Evolutionary conservation across 1,140 invertebrate species (phyloP).

Genomic region (Aphis gossypii): DNA sequence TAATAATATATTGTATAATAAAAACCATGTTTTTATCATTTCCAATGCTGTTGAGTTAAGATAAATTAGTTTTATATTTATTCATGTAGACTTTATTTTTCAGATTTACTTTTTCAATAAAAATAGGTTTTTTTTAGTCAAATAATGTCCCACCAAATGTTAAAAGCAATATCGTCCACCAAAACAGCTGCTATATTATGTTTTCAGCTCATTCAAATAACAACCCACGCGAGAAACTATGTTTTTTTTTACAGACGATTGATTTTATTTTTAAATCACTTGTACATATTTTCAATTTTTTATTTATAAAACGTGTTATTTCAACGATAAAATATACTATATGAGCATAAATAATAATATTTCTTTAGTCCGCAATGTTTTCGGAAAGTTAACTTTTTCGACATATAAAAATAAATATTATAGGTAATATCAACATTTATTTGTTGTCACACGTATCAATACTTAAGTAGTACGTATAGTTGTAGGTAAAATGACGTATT

Average conservation of each 20-base stretch:
- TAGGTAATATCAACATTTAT: neutral
- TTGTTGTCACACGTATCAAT: neutral
- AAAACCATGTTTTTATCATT: neutral
- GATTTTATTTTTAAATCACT: slow-evolving; percentile 24
- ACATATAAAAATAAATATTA: neutral
- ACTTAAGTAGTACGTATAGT: too few relatives aligned
- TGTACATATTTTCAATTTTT: neutral
- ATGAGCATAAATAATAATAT: slow-evolving; percentile 20
- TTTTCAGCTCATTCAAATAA: slow-evolving; percentile 14
- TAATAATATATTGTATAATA: neutral
- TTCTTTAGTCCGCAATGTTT: neutral
- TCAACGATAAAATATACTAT: neutral
- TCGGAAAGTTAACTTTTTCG: neutral
- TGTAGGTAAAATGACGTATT: neutral
- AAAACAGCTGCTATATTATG: slow-evolving; percentile 21
- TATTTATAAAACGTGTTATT: neutral
- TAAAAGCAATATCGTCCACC: slow-evolving; percentile 16
- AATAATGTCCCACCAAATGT: slow-evolving; percentile 21
- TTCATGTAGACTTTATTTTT: neutral
- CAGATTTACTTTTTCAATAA: slow-evolving; percentile 24
- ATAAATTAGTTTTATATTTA: neutral
- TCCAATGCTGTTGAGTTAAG: neutral
- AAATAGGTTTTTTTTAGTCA: neutral
- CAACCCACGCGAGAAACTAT: neutral
- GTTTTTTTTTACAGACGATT: slow-evolving; percentile 20